Conservation (phyloP, 2,888 invertebrate species). For the Philereme vetulata region DNA sequence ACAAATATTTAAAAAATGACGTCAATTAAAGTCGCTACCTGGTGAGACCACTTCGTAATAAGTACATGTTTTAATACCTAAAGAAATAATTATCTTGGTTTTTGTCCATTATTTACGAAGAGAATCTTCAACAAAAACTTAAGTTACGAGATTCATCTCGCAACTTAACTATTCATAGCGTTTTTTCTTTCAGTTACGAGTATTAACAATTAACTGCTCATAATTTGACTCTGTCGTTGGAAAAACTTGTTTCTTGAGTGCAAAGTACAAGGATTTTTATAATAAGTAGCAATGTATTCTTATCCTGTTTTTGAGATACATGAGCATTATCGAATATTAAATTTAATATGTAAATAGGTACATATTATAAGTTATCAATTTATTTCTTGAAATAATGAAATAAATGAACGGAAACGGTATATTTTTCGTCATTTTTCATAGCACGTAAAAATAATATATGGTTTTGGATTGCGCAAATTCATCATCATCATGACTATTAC, state of each 20-base stretch:
- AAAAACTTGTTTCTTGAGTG: constrained; percentile 33
- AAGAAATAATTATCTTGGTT: constrained; percentile 14
- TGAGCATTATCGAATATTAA: too few species aligned
- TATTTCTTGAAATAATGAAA: too few species aligned
- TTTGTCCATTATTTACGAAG: constrained; percentile 37
- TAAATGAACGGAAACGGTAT: too few species aligned
- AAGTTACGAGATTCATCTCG: constrained; percentile 29
- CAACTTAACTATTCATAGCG: too few species aligned
- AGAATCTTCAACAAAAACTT: constrained; percentile 35
- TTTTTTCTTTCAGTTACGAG: constrained; percentile 29
- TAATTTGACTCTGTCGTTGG: constrained; percentile 27
- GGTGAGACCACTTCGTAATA: neutral
- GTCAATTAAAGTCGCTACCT: neutral
- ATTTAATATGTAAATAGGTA: too few species aligned
- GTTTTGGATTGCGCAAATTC: too few species aligned
- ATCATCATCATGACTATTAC: too few species aligned
- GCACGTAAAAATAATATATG: too few species aligned
- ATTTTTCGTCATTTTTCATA: too few species aligned
- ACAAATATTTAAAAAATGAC: neutral
- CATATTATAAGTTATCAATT: too few species aligned
- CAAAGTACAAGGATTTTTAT: constrained; percentile 33
- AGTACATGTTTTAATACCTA: neutral
- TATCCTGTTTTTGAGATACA: too few species aligned
- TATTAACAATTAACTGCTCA: constrained; percentile 31
- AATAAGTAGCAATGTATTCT: neutral